phyloP scores from a whole-genome alignment of 1,140 invertebrate genomes.

The Bombus difficillimus region DNA sequence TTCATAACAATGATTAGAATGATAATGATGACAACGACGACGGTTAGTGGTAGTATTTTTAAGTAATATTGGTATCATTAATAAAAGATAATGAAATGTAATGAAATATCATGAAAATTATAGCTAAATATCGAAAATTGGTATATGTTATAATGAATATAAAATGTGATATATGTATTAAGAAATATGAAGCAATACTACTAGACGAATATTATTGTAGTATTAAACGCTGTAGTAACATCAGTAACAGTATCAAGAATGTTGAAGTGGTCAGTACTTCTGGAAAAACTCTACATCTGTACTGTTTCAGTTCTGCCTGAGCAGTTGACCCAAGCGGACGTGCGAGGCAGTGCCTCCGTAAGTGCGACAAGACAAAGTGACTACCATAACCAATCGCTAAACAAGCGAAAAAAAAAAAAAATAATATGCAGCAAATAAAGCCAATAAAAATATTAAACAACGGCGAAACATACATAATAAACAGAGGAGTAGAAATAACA shows the following conservation, averaged over 20 bases:
- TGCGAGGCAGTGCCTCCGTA: too few species aligned
- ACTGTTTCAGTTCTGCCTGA: too few species aligned
- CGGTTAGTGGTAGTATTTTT: neutral
- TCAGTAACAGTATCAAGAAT: slow-evolving; percentile 28
- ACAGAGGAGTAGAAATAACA: too few species aligned
- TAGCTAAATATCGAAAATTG: neutral
- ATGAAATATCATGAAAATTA: slow-evolving; percentile 29
- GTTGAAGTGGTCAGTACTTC: too few species aligned
- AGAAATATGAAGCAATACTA: neutral
- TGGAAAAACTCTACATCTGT: too few species aligned
- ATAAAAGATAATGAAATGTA: slow-evolving; percentile 65
- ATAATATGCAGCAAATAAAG: too few species aligned
- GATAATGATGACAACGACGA: neutral
- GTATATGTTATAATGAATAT: slow-evolving; percentile 3
- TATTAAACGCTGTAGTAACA: slow-evolving; percentile 32
- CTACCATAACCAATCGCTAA: too few species aligned
- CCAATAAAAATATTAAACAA: too few species aligned
- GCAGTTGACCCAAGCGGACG: too few species aligned
- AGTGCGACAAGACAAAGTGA: too few species aligned
- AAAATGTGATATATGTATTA: slow-evolving; percentile 19
- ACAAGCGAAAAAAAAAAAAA: too few species aligned
- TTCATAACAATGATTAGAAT: neutral
- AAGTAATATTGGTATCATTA: slow-evolving; percentile 28
- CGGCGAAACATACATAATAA: too few species aligned
- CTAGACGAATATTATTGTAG: neutral